These are phyloP conservation scores for Cettia cetti DNA, from an alignment of 2,113 vertebrate genomes.

Conservation along the genomic window DNA sequence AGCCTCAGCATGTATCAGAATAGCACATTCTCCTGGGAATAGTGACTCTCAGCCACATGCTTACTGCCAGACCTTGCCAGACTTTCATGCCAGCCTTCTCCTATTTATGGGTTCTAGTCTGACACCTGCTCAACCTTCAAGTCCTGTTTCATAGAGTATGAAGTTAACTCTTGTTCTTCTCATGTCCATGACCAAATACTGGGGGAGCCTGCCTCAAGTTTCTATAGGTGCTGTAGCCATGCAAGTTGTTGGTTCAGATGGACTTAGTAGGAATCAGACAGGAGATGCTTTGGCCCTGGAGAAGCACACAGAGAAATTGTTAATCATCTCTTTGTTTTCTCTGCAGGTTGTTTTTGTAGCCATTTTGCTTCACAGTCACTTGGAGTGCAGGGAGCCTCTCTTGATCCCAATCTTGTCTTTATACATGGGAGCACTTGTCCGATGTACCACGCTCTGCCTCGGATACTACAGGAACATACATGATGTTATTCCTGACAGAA, in stretches of 20 bases:
- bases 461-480: slow-evolving; percentile 96
- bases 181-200: neutral
- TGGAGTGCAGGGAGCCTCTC: slow-evolving; percentile 92
- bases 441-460: slow-evolving; percentile 89
- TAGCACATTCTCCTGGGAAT: neutral
- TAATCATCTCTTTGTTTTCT: neutral
- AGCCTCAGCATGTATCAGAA: neutral
- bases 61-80: neutral
- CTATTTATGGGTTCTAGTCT: neutral
- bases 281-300: neutral
- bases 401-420: slow-evolving; percentile 96
- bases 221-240: neutral
- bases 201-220: neutral
- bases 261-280: neutral
- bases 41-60: neutral
- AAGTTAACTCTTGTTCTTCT: neutral
- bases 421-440: slow-evolving; percentile 94
- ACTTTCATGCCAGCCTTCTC: neutral
- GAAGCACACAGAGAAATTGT: neutral
- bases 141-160: neutral
- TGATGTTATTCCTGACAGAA: slow-evolving; percentile 89
- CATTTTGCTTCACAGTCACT: slow-evolving; percentile 94
- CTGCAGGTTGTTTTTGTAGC: slow-evolving; percentile 92
- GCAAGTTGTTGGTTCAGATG: neutral
- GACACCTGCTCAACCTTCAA: neutral